These are phyloP conservation scores for Ganaspis brasiliensis DNA, from an alignment of 2,888 invertebrate genomes.

Conservation along the genomic window DNA sequence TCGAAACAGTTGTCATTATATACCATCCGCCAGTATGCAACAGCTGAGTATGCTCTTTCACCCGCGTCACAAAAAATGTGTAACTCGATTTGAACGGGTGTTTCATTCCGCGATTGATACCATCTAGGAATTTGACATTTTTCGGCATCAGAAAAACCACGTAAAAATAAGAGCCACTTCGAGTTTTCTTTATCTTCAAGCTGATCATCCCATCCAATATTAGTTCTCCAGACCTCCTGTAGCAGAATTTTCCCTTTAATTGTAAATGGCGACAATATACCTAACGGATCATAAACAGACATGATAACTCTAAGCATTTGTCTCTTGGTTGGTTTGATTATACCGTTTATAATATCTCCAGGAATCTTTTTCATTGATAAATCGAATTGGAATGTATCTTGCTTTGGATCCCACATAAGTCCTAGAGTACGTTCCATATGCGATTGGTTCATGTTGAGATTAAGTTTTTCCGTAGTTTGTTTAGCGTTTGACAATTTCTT, in stretches of 20 bases:
- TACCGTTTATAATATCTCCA: background rate
- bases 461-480: constrained; percentile 50
- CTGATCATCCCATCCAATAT: constrained; percentile 59
- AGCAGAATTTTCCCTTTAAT: constrained; percentile 63
- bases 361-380: constrained; percentile 16
- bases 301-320: constrained; percentile 60
- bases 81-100: constrained; percentile 52
- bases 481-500: constrained; percentile 18
- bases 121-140: constrained; percentile 44
- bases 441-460: constrained; percentile 60
- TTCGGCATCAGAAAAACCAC: constrained; percentile 53
- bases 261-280: constrained; percentile 62
- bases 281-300: constrained; percentile 71
- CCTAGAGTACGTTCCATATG: constrained; percentile 9
- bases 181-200: constrained; percentile 51
- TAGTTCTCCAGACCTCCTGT: constrained; percentile 65
- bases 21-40: constrained; percentile 54
- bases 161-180: constrained; percentile 61
- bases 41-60: constrained; percentile 60
- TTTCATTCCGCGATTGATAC: constrained; percentile 13
- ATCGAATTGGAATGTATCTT: constrained; percentile 4
- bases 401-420: background rate
- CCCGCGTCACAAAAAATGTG: constrained; percentile 67
- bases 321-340: constrained; percentile 56
- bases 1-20: background rate